Conservation (phyloP, 2,113 vertebrate species). For the Leucosticte australis region DNA sequence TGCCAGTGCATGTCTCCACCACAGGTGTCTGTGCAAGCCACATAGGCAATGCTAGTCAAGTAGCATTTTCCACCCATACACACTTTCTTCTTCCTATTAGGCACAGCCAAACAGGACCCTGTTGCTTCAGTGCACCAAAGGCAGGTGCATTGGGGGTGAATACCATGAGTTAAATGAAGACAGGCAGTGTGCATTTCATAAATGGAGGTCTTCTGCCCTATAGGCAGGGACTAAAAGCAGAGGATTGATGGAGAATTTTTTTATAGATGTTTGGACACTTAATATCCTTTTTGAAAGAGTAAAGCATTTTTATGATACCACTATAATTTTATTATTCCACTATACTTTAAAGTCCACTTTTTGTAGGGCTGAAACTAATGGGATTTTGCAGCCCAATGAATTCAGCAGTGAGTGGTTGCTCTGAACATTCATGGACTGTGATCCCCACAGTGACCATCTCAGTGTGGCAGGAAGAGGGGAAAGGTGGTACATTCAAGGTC, state of each 20-base stretch:
- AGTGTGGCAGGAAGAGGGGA: not conserved
- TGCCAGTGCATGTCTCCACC: not conserved
- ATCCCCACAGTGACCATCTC: not conserved
- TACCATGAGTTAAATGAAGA: not conserved
- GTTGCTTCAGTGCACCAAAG: not conserved
- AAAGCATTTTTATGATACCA: constrained; percentile 18
- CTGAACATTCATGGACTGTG: not conserved
- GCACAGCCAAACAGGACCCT: not conserved
- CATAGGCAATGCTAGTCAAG: not conserved
- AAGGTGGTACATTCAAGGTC: not conserved
- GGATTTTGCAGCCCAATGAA: not conserved
- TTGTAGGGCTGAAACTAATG: not conserved
- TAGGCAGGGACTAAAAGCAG: not conserved
- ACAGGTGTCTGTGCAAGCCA: not conserved
- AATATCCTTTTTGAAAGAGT: constrained; percentile 3
- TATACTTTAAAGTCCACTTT: not conserved
- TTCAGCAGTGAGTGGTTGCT: not conserved
- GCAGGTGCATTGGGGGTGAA: not conserved
- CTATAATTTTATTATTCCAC: constrained; percentile 38
- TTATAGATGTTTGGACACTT: not conserved
- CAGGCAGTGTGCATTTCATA: not conserved
- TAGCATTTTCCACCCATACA: not conserved
- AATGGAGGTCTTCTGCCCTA: not conserved
- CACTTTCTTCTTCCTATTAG: not conserved
- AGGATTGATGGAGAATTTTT: not conserved